Percentiles rank a stretch among this genome's conserved stretches.
Evolutionary conservation across 2,888 invertebrate genomes (phyloP).

Genomic region (Cecidostiba fungosa): DNA sequence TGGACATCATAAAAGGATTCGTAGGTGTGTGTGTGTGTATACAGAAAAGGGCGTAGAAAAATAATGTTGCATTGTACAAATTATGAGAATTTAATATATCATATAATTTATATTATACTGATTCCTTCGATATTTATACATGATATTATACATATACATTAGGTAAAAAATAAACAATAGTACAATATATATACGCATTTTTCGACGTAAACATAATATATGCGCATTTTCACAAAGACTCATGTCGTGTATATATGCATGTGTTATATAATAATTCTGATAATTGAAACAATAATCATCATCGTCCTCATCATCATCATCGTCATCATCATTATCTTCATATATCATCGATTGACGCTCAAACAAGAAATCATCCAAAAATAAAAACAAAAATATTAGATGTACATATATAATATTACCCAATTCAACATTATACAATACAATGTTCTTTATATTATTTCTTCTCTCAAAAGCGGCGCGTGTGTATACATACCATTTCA

Average conservation of each 20-base stretch:
- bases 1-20: background rate
- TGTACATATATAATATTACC: slow-evolving; percentile 10
- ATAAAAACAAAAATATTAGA: too few relatives aligned
- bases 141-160: slow-evolving; percentile 61
- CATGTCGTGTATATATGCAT: background rate
- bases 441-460: background rate
- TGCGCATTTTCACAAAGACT: slow-evolving; percentile 16
- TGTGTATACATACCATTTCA: background rate
- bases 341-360: background rate
- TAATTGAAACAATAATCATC: background rate
- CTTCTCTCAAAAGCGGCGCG: background rate
- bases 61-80: slow-evolving; percentile 47
- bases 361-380: background rate
- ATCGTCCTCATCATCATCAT: background rate
- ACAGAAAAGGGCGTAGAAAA: slow-evolving; percentile 40
- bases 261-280: background rate
- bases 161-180: slow-evolving; percentile 63
- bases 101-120: slow-evolving; percentile 60
- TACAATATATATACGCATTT: slow-evolving; percentile 32
- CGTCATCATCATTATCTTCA: background rate
- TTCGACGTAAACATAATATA: slow-evolving; percentile 41
- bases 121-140: slow-evolving; percentile 61
- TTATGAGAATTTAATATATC: slow-evolving; percentile 59
- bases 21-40: background rate
- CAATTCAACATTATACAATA: background rate